Evolutionary conservation across 2,797 vertebrate species (phyloP).

Genomic region (Pangasius krempfi): DNA sequence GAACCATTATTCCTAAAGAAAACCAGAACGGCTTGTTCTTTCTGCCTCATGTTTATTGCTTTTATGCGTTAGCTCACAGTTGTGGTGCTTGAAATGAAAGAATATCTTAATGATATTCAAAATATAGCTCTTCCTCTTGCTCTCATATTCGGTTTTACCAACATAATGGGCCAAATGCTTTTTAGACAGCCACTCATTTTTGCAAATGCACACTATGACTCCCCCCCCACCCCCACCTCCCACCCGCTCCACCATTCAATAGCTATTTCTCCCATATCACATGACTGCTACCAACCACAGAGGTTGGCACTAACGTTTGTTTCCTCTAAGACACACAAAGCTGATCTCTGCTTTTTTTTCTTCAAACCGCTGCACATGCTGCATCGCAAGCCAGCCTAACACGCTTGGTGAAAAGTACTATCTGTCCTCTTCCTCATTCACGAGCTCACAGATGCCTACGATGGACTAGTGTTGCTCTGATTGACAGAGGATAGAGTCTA

Average conservation of each 20-base stretch:
- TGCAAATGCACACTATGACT: neutral
- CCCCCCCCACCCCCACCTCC: neutral
- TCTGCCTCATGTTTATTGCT: neutral
- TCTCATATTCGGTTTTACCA: neutral
- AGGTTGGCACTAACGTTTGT: neutral
- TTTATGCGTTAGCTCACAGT: neutral
- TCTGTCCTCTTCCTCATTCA: neutral
- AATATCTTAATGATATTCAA: neutral
- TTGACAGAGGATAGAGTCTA: neutral
- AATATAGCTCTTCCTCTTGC: neutral
- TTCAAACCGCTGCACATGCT: neutral
- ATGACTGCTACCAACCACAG: neutral
- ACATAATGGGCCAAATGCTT: neutral
- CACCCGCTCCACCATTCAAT: neutral
- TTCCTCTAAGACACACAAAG: neutral
- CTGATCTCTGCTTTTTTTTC: too few relatives aligned
- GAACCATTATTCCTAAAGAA: neutral
- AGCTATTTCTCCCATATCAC: neutral
- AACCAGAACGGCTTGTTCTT: slow-evolving; percentile 36
- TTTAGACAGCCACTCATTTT: neutral
- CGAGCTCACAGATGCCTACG: neutral
- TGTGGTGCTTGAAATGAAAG: neutral
- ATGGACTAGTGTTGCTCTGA: neutral
- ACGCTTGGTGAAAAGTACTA: neutral
- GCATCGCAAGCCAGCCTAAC: neutral